Conservation (phyloP, 2,797 vertebrate genomes). For the Glossophaga mutica region DNA sequence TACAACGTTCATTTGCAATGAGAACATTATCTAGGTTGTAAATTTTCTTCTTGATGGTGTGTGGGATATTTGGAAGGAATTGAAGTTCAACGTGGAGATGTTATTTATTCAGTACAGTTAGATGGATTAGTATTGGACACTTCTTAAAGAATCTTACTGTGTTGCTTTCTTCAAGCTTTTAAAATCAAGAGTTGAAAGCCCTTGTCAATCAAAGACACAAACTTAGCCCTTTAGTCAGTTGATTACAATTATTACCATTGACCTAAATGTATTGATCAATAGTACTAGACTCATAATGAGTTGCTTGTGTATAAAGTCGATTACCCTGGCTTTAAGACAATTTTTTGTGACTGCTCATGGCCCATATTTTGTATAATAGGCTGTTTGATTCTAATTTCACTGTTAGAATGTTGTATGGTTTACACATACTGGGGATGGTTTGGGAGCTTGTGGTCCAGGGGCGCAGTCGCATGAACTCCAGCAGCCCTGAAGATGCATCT, state of each 20-base stretch:
- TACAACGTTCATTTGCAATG: background rate
- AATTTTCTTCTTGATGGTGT: constrained; percentile 10
- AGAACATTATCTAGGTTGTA: background rate
- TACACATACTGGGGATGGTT: background rate
- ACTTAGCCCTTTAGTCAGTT: constrained; percentile 15
- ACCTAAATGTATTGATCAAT: constrained; percentile 43
- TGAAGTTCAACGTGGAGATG: background rate
- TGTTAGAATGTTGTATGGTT: background rate
- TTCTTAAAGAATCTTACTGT: constrained; percentile 9
- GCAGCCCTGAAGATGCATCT: background rate
- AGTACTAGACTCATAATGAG: background rate
- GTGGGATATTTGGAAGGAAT: constrained; percentile 8
- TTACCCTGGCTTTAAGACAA: background rate
- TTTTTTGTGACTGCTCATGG: background rate
- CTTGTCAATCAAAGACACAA: background rate
- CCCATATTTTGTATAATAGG: background rate
- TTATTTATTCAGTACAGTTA: background rate
- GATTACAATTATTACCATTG: constrained; percentile 32
- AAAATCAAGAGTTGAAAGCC: constrained; percentile 43
- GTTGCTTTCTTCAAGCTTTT: constrained; percentile 32
- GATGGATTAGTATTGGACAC: background rate
- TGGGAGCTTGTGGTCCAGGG: background rate
- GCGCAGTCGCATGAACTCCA: background rate
- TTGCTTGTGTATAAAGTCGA: background rate
- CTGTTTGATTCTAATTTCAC: constrained; percentile 1